These are phyloP conservation scores for Mnemiopsis leidyi DNA, from an alignment of 37 sponge, comb jelly and placozoan genomes.

Conservation along the genomic window DNA sequence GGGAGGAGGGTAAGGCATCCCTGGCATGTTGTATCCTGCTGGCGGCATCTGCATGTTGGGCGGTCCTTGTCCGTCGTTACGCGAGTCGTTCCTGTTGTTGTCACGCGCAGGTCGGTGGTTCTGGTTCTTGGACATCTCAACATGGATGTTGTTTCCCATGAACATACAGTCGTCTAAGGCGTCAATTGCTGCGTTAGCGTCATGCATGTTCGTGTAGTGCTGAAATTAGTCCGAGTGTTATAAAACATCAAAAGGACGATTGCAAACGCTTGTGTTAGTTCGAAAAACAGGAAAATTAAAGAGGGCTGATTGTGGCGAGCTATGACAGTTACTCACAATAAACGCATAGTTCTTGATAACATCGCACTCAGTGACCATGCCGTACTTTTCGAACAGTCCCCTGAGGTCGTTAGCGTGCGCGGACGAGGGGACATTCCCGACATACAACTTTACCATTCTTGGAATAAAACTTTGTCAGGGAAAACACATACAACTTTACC, in stretches of 20 bases:
- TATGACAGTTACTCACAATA: constrained; percentile 20
- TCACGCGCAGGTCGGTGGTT: not conserved
- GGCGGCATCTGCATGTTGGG: constrained; percentile 22
- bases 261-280: no score
- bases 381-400: constrained; percentile 33
- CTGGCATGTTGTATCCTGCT: constrained; percentile 19
- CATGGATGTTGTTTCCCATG: constrained; percentile 17
- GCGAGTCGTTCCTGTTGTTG: not conserved
- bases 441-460: not conserved
- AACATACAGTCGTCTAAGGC: not conserved
- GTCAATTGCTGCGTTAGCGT: constrained; percentile 44
- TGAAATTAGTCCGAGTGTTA: not conserved
- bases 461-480: no score
- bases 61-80: not conserved
- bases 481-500: constrained; percentile 7
- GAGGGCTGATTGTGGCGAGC: no score
- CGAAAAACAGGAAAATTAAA: not conserved
- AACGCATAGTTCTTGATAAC: constrained; percentile 50
- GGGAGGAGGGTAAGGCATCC: constrained; percentile 11
- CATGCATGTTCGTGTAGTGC: constrained; percentile 14
- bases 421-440: not conserved
- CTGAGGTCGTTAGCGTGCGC: not conserved
- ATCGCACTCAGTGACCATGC: constrained; percentile 23
- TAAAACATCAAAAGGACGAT: no score
- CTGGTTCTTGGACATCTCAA: constrained; percentile 54